A percentile compares a stretch with the other conserved stretches of the same genome.
These are phyloP conservation scores for Drosophila burlai DNA, from an alignment of 1,140 invertebrate species.

Conservation along the genomic window DNA sequence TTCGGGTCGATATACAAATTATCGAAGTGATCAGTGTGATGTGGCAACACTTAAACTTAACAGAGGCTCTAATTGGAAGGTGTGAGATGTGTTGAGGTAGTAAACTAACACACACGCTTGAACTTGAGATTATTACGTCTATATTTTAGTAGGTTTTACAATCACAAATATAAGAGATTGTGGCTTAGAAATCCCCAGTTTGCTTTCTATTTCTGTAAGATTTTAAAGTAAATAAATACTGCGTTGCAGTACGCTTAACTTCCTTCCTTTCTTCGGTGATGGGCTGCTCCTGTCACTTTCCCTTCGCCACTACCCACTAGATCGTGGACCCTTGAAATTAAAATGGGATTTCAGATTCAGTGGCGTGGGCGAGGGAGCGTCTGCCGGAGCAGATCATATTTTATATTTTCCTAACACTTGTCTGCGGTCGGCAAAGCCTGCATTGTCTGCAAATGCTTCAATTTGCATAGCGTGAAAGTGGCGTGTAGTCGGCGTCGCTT, in stretches of 20 bases:
- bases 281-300: constrained; percentile 24
- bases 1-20: constrained; percentile 6
- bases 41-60: constrained; percentile 13
- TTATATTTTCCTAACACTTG: constrained; percentile 62
- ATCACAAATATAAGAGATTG: not conserved
- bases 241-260: not conserved
- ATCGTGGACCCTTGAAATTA: constrained; percentile 15
- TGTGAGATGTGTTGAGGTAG: constrained; percentile 10
- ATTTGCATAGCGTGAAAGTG: constrained; percentile 80
- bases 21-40: constrained; percentile 7
- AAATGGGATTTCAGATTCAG: not conserved
- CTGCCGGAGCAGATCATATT: constrained; percentile 45
- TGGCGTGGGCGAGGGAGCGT: constrained; percentile 17
- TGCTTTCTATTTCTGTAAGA: not conserved
- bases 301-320: constrained; percentile 24
- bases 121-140: not conserved
- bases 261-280: not conserved
- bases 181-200: not conserved
- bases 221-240: not conserved
- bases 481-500: constrained; percentile 23
- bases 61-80: constrained; percentile 21
- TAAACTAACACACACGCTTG: not conserved
- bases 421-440: constrained; percentile 26
- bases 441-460: constrained; percentile 75
- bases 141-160: not conserved